Percentiles rank a stretch among this genome's conserved stretches.
Evolutionary conservation across 2,113 vertebrate genomes (phyloP).

Genomic region (Cranoglanis bouderius): DNA sequence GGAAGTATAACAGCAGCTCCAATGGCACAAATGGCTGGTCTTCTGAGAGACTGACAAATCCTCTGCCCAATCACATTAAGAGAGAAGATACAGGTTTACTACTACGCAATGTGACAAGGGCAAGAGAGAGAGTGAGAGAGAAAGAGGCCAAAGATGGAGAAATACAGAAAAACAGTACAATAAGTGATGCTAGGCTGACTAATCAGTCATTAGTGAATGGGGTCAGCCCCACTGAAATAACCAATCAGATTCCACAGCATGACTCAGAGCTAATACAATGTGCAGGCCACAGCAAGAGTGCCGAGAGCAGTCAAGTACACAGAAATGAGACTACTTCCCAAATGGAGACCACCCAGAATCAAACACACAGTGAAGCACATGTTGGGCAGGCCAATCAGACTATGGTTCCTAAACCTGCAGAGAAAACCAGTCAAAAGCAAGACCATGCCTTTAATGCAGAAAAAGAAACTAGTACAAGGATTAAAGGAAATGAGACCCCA

Average conservation of each 20-base stretch:
- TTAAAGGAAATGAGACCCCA: constrained; percentile 35
- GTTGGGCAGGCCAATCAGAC: constrained; percentile 51
- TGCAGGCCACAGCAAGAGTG: neutral
- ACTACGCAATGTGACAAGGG: constrained; percentile 18
- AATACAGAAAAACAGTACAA: constrained; percentile 10
- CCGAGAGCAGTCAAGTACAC: constrained; percentile 51
- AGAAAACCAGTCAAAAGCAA: constrained; percentile 22
- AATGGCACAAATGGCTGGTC: constrained; percentile 27
- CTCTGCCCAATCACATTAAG: constrained; percentile 42
- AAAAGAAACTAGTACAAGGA: neutral
- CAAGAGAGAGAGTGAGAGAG: neutral
- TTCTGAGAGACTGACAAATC: neutral
- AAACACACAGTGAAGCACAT: neutral
- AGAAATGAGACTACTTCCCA: constrained; percentile 37
- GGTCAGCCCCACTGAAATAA: constrained; percentile 43
- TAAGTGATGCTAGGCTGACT: constrained; percentile 35
- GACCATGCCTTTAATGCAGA: constrained; percentile 24
- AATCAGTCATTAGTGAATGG: constrained; percentile 50
- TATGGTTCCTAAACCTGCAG: constrained; percentile 19
- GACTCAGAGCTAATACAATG: constrained; percentile 61
- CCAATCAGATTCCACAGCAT: constrained; percentile 43
- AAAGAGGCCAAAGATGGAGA: constrained; percentile 17
- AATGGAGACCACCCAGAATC: constrained; percentile 33
- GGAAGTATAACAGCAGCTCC: constrained; percentile 24
- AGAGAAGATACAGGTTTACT: constrained; percentile 43